Evolutionary conservation across 2,113 vertebrate species (phyloP), one percentile per base, ranked within the genome.

Genomic region (Phasianus colchicus): DNA sequence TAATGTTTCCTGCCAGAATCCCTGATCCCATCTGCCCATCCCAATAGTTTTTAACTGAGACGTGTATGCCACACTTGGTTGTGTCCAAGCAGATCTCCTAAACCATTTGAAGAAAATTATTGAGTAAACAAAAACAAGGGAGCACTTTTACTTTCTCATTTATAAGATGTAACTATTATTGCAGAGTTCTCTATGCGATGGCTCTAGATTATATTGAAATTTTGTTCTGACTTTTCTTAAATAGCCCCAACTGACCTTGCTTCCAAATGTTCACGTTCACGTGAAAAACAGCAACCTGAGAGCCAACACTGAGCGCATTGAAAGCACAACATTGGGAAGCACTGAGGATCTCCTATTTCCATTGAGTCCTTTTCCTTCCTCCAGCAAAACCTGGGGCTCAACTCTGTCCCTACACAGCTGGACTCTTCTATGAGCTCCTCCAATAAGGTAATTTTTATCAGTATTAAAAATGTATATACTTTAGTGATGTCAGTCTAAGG

Each of bases 291-390:
- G 90, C 57, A 34, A 77, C 13, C 67, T 55, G 63, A 70, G 6
- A 82, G 86, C 0, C 6, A 92, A 25, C 1, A 22, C 60, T 15
- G 57, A 16, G 84, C 1, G 0, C 58, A 73, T 92, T 89, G 76
- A 45, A 54, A 88, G 83, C 85, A 96, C 94, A 93, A 85, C 89
- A 2, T 38, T 73, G 89, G 92, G 94, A 96, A 94, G 16, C 7
- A 73, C 70, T 45, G 71, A 30, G 76, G 88, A 86, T 89, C 85
- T 94, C 40, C 80, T 19, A 7, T 48, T 85, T 54, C 83, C 90
- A 50, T 34, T 0, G 5, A 66, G 58, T 45, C 58, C 76, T 88
- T 78, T 92, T 79, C 86, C 89, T 83, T 83, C 40, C 83, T 77
- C n/a, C 75, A 85, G 24, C 32, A 86, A n/a, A 32, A n/a, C 65